phyloP scores from a whole-genome alignment of 2,113 vertebrate genomes.

The Nothobranchius furzeri region DNA sequence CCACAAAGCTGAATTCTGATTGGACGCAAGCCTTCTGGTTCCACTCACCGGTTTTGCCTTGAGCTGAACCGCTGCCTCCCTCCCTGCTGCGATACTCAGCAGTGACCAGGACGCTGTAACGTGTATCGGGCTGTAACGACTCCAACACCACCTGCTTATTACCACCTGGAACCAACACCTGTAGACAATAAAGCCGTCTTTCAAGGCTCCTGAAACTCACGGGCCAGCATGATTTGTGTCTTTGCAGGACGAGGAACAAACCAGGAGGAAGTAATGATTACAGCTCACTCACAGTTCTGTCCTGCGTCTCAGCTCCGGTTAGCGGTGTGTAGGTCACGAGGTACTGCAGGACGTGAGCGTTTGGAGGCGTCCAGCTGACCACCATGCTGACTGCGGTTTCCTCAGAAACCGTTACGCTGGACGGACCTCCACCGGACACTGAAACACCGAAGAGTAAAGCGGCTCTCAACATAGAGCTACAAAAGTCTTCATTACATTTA shows the following conservation, averaged over 20 bases:
- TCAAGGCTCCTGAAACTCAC: background rate
- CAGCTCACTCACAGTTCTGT: conserved; percentile 57
- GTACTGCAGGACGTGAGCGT: conserved; percentile 84
- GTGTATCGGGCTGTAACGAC: conserved; percentile 82
- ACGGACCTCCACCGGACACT: conserved; percentile 84
- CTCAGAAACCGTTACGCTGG: conserved; percentile 79
- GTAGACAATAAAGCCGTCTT: background rate
- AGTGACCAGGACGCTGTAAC: conserved; percentile 85
- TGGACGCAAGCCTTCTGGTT: background rate
- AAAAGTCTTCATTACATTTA: too few relatives aligned
- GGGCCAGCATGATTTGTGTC: background rate
- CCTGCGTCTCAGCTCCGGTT: conserved; percentile 64
- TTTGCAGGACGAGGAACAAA: background rate
- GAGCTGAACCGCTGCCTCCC: conserved; percentile 77
- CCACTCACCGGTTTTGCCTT: conserved; percentile 82
- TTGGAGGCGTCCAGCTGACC: conserved; percentile 85
- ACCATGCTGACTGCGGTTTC: conserved; percentile 84
- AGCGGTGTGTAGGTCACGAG: conserved; percentile 79
- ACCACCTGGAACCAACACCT: conserved; percentile 84
- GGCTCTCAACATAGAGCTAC: too few relatives aligned
- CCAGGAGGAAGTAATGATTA: background rate
- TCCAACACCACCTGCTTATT: conserved; percentile 77
- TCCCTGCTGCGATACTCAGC: conserved; percentile 85
- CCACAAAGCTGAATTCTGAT: too few relatives aligned
- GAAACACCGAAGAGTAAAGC: background rate